Evolutionary conservation across 2,113 vertebrate species (phyloP).

Genomic region (Caloenas nicobarica): DNA sequence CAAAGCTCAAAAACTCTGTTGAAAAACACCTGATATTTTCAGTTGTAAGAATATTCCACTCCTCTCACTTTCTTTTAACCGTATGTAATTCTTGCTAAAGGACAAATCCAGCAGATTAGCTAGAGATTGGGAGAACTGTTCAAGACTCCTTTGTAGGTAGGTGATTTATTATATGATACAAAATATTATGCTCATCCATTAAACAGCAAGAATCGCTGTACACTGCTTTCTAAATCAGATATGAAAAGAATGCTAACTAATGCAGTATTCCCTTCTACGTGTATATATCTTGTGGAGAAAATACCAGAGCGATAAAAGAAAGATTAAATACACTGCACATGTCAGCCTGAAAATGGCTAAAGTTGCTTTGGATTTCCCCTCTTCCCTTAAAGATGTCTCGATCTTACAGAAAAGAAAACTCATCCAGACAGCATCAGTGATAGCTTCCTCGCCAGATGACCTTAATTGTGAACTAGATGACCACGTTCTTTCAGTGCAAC

Average conservation of each 20-base stretch:
- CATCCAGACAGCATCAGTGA: constrained; percentile 51
- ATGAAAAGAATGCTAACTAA: constrained; percentile 73
- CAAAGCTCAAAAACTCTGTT: constrained; percentile 48
- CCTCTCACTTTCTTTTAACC: constrained; percentile 34
- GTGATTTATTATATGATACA: constrained; percentile 77
- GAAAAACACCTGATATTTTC: constrained; percentile 63
- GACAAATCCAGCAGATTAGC: constrained; percentile 75
- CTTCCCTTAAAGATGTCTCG: constrained; percentile 38
- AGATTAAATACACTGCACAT: constrained; percentile 74
- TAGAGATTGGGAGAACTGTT: constrained; percentile 65
- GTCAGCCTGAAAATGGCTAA: constrained; percentile 71
- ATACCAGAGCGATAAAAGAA: constrained; percentile 73
- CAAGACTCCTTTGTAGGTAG: constrained; percentile 69
- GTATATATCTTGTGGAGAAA: constrained; percentile 76
- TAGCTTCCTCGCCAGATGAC: constrained; percentile 46
- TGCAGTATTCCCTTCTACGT: constrained; percentile 64
- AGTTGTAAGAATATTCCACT: constrained; percentile 14
- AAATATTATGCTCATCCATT: constrained; percentile 79
- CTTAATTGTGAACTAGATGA: constrained; percentile 44
- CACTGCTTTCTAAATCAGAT: constrained; percentile 75
- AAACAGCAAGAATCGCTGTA: constrained; percentile 68
- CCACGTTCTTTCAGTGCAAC: neutral
- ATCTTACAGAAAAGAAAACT: constrained; percentile 43
- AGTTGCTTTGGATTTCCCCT: constrained; percentile 38
- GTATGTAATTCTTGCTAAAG: constrained; percentile 70